phyloP scores from a whole-genome alignment of 2,113 vertebrate genomes.

The Percopsis transmontana region DNA sequence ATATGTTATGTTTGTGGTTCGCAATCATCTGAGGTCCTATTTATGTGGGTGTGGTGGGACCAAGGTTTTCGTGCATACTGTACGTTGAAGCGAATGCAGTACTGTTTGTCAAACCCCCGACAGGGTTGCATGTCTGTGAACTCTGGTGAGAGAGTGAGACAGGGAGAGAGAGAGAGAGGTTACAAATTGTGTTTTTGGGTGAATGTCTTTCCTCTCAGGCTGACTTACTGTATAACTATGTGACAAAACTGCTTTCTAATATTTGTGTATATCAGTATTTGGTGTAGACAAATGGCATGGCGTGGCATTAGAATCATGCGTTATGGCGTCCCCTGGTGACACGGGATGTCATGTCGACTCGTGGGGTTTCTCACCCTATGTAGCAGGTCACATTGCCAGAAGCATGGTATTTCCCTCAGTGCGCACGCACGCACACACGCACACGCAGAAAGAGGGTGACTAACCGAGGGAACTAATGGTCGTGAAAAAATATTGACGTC shows the following conservation, averaged over 20 bases:
- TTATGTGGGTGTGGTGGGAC: neutral
- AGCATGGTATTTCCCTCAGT: slow-evolving; percentile 13
- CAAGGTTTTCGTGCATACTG: too few relatives aligned
- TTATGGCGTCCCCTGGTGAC: neutral
- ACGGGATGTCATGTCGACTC: slow-evolving; percentile 10
- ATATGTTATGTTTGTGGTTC: neutral
- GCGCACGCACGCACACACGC: slow-evolving; percentile 29
- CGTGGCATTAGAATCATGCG: too few relatives aligned
- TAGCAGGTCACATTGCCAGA: slow-evolving; percentile 38
- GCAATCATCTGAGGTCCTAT: neutral
- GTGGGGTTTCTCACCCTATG: slow-evolving; percentile 30
- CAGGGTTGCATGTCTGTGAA: neutral
- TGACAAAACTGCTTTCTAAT: neutral
- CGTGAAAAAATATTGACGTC: neutral
- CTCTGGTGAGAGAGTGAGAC: neutral
- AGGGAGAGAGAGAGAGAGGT: neutral
- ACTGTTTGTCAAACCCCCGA: neutral
- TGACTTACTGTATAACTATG: too few relatives aligned
- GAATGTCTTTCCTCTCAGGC: neutral
- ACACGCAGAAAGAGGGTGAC: neutral
- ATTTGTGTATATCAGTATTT: neutral
- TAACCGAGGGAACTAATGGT: neutral
- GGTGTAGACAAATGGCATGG: too few relatives aligned
- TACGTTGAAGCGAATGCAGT: neutral
- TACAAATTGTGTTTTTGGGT: neutral